These are phyloP conservation scores for Melinaea menophilus DNA, from an alignment of 2,888 invertebrate genomes.

Conservation along the genomic window DNA sequence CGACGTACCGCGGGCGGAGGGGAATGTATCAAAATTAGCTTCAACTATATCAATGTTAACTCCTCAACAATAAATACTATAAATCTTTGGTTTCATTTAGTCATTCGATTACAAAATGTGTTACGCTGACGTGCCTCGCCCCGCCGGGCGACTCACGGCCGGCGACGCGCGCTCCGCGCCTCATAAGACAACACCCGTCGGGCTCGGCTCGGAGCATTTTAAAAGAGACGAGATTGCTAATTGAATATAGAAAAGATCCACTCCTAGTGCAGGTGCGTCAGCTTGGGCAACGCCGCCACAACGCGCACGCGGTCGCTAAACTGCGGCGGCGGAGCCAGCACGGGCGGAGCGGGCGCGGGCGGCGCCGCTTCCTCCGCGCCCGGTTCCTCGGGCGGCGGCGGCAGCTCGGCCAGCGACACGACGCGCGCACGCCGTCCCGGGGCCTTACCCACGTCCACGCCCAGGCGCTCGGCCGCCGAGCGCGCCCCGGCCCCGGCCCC, in stretches of 20 bases:
- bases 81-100: constrained; percentile 75
- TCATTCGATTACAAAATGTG: constrained; percentile 62
- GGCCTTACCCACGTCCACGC: constrained; percentile 69
- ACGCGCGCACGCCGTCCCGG: constrained; percentile 89
- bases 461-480: constrained; percentile 68
- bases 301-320: constrained; percentile 93
- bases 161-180: constrained; percentile 23
- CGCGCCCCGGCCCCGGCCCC: constrained; percentile 38
- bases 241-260: too few species aligned
- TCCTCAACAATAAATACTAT: constrained; percentile 74
- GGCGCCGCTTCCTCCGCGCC: constrained; percentile 47
- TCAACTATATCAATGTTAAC: constrained; percentile 65
- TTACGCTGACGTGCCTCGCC: constrained; percentile 30
- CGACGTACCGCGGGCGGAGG: constrained; percentile 29
- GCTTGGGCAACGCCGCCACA: constrained; percentile 90
- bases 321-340: constrained; percentile 92
- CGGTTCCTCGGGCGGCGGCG: constrained; percentile 74
- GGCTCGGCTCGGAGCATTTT: neutral
- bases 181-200: too few species aligned
- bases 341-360: constrained; percentile 74
- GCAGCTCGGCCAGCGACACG: constrained; percentile 68
- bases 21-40: constrained; percentile 72
- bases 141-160: constrained; percentile 18
- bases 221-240: neutral
- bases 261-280: constrained; percentile 66